phyloP scores from a whole-genome alignment of 2,113 vertebrate species.

The Pipra filicauda region DNA sequence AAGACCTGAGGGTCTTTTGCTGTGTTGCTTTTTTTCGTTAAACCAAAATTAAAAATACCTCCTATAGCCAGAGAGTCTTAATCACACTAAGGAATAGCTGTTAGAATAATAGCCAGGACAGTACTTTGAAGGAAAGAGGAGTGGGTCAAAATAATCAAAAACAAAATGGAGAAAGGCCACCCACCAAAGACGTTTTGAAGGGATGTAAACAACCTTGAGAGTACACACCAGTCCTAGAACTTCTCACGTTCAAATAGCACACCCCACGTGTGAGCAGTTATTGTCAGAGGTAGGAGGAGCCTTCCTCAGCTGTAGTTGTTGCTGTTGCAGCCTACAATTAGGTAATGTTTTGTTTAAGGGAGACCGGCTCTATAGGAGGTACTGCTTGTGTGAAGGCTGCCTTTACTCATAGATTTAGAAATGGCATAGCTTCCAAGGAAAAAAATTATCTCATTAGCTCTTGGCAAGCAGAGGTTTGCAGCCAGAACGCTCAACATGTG shows the following conservation, averaged over 20 bases:
- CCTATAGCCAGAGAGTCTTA: neutral
- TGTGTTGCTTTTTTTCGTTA: neutral
- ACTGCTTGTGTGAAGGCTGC: neutral
- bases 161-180: neutral
- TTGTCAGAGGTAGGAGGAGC: neutral
- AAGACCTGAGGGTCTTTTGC: neutral
- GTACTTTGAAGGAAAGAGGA: neutral
- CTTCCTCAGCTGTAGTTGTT: neutral
- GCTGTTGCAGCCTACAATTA: neutral
- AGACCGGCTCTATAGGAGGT: neutral
- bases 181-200: neutral
- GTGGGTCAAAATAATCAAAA: neutral
- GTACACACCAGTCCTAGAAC: neutral
- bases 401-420: neutral
- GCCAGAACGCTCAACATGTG: neutral
- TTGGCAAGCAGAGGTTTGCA: neutral
- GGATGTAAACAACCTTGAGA: neutral
- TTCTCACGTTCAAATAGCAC: neutral
- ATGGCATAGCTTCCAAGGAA: neutral
- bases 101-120: neutral
- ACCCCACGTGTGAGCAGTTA: neutral
- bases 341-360: neutral
- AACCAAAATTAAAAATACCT: neutral
- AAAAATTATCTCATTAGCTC: neutral
- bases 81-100: neutral